These are phyloP conservation scores for Monochamus saltuarius DNA, from an alignment of 1,140 invertebrate species.

Conservation along the genomic window DNA sequence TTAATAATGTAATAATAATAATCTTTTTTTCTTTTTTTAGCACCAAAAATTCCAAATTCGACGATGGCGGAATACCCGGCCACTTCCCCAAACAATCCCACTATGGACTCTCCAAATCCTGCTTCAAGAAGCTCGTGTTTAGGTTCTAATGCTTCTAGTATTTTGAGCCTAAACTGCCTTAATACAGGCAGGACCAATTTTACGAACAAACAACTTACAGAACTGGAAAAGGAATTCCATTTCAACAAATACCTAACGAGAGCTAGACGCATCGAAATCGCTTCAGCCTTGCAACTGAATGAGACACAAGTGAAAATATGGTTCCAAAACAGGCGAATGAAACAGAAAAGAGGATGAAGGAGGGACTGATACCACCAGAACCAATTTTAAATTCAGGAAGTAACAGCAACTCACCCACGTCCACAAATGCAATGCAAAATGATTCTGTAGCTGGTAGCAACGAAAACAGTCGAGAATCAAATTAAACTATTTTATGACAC, in stretches of 20 bases:
- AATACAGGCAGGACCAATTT: constrained; percentile 95
- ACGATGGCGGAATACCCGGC: constrained; percentile 38
- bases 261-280: constrained; percentile 95
- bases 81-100: constrained; percentile 25
- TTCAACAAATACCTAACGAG: constrained; percentile 98
- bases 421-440: constrained; percentile 41
- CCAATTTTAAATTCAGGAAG: constrained; percentile 41
- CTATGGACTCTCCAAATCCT: constrained; percentile 41
- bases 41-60: constrained; percentile 64
- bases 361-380: constrained; percentile 75
- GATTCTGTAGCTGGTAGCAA: constrained; percentile 56
- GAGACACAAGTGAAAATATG: constrained; percentile 95
- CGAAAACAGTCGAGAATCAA: constrained; percentile 64
- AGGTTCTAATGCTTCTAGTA: constrained; percentile 46
- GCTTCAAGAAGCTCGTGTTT: constrained; percentile 41
- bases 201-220: constrained; percentile 98
- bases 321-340: constrained; percentile 93
- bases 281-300: constrained; percentile 91
- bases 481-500: constrained; percentile 47
- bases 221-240: constrained; percentile 99
- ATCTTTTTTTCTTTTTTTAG: too few species aligned
- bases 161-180: constrained; percentile 55
- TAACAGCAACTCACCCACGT: constrained; percentile 51
- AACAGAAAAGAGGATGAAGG: constrained; percentile 93
- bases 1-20: too few species aligned